Percentiles rank a stretch among this genome's conserved stretches.
Evolutionary conservation across 2,797 vertebrate species (phyloP).

Genomic region (Falco novaeseelandiae): DNA sequence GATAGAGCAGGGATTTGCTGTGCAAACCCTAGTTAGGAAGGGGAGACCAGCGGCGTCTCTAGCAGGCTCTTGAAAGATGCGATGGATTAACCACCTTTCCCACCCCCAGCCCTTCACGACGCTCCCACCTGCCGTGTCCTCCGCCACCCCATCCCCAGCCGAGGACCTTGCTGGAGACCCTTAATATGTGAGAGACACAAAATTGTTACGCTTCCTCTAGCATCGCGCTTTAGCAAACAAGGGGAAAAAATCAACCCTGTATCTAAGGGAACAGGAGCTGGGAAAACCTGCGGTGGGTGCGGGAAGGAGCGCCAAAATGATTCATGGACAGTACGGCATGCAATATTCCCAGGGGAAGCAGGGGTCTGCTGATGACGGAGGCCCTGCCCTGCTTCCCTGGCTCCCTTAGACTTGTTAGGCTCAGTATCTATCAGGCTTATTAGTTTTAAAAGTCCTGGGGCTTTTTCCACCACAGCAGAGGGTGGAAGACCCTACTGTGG

Average conservation of each 20-base stretch:
- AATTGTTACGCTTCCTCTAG: background rate
- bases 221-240: background rate
- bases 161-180: background rate
- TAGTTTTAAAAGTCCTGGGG: constrained; percentile 22
- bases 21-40: background rate
- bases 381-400: background rate
- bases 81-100: background rate
- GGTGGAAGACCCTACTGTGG: background rate
- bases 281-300: background rate
- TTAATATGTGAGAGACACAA: background rate
- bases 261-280: background rate
- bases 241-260: background rate
- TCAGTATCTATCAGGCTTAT: background rate
- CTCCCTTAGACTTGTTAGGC: constrained; percentile 4
- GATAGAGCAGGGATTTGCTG: constrained; percentile 15
- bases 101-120: accelerated
- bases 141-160: background rate
- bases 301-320: background rate
- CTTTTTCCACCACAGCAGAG: background rate
- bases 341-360: background rate
- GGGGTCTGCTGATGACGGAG: background rate
- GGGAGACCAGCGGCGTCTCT: background rate
- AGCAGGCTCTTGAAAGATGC: background rate
- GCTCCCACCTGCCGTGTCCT: accelerated
- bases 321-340: background rate